Base-by-base conservation (phyloP, 2,113 vertebrate species). In the Halcyon malimbica region DNA sequence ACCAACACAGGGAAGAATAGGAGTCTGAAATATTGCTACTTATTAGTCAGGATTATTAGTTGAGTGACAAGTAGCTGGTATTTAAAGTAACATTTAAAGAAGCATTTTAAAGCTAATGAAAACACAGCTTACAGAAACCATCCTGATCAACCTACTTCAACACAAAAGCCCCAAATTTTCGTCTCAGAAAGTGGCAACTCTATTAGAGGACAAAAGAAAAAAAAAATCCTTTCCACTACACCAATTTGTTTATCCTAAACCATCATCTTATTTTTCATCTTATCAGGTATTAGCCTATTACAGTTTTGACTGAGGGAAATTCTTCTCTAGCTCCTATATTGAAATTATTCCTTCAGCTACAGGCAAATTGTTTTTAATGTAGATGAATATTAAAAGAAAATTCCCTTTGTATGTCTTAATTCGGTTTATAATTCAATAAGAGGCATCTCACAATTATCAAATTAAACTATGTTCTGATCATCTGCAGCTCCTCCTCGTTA, bases 31-130 rank as follows among this genome's bases (percentile, higher is more conserved):
- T 77, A 92, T n/a, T 2, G 2, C 23, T 76, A 41, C 31, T 69
- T 80, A 35, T 54, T 91, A 37, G 39, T 59, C 42, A 88, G 31
- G 39, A 60, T 68, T 78, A 75, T 60, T 48, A 91, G 42, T 1
- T 89, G 69, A 94, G 24, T 68, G 87, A 93, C 76, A 94, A 94
- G 68, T 29, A 90, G 51, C 18, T 86, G 10, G 17, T 74, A 90
- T 71, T 89, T 84, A 54, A 96, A 83, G 39, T 63, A 90, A 83
- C 71, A 81, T 59, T 57, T 90, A 64, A 89, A 78, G 28, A 77
- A 74, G 62, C 18, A 26, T 77, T 91, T 90, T 70, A 83, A 77
- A 80, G 56, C 33, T 91, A 89, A 51, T n/a, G 69, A 89, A 91
- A 88, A 73, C 11, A 69, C 15, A 54, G 7, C 5, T 94, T 64